Evolutionary conservation across 2,113 vertebrate genomes (phyloP), one percentile per base, ranked within the genome.

Genomic region (Melospiza georgiana): DNA sequence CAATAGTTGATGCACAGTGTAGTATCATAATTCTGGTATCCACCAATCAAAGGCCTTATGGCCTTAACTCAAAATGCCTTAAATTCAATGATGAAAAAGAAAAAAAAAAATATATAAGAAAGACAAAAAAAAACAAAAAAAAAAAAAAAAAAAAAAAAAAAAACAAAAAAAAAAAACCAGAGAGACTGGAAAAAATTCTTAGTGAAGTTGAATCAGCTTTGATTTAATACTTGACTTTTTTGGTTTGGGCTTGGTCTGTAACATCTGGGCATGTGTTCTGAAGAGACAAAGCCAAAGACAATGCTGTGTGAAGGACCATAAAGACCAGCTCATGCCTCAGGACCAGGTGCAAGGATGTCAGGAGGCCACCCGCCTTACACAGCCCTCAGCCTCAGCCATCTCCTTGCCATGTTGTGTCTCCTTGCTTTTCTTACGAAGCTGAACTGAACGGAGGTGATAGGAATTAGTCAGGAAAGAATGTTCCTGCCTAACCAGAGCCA

Each of bases 301-400:
- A n/a, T 37, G 30, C 7, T 13, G 17, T 48, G 19, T 66, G 73
- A 84, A 83, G 25, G 23, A 62, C 23, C 7, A 31, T 15, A 43
- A 54, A 46, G 16, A 8, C 20, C 61, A 61, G 5, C 11, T 13
- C 2, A 1, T 39, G 14, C 12, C 35, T 59, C n/a, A 43, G 49
- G 15, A 68, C 28, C 0, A 4, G 15, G 12, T 6, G 1, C 16
- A 28, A 61, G 6, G 5, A 44, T 35, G 24, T 21, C 25, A 80
- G 51, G 8, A 28, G 1, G 1, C 15, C n/a, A 54, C 30, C 5
- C 35, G 12, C 23, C 13, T 73, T 16, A 35, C 0, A 0, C 30
- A 72, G 20, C 2, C 2, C 13, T 4, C 22, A 43, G 19, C 9
- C 30, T 49, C 27, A 57, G 12, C 7, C 0, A 0, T 4, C 16